Evolutionary conservation across 2,888 invertebrate genomes (phyloP), one percentile per base, ranked within the genome.

Genomic region (Entomobrya multifasciata): DNA sequence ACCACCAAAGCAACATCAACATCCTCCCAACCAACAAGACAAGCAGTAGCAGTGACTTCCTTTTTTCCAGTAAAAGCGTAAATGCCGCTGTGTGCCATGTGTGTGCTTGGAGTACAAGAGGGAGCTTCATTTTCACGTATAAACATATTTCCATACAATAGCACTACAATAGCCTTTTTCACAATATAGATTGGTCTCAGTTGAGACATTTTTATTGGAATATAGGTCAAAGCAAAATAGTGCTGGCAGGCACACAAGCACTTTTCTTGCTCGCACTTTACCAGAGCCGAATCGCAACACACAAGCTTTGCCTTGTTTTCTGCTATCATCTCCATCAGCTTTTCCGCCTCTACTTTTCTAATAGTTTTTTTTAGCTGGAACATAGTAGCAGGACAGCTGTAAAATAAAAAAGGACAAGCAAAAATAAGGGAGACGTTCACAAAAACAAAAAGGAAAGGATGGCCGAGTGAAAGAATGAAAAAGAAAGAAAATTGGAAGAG

Each of bases 161-260:
- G 67, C 44, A 67, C 17, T 8, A 44, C 3, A 67, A 41, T 70
- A 49, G 15, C n/a, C 70, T 25, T 27, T 47, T 70, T 70, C 47
- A 47, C 52, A n/a, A n/a, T 52, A 72, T 27, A 52, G 52, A 74
- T 82, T 72, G 74, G 44, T 82, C 82, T 82, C 82, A 62, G 72
- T 82, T 82, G 72, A 82, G 82, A 82, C 60, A 74, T 82, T 65
- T 81, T 82, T 82, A 70, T 82, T 60, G 62, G 41, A 82, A 82
- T 82, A 82, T 82, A 74, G 74, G 74, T 82, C 82, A 72, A 49
- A 70, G 44, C 41, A 72, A 44, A 72, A 72, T 72, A 60, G 72
- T 44, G 72, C 70, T 81, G 72, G 60, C 52, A 70, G 82, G 74
- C 44, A 44, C 67, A 67, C n/a, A 67, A 62, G 44, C 67, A 67